Evolutionary conservation across 1,140 invertebrate genomes (phyloP).

Genomic region (Leucophenga varia): DNA sequence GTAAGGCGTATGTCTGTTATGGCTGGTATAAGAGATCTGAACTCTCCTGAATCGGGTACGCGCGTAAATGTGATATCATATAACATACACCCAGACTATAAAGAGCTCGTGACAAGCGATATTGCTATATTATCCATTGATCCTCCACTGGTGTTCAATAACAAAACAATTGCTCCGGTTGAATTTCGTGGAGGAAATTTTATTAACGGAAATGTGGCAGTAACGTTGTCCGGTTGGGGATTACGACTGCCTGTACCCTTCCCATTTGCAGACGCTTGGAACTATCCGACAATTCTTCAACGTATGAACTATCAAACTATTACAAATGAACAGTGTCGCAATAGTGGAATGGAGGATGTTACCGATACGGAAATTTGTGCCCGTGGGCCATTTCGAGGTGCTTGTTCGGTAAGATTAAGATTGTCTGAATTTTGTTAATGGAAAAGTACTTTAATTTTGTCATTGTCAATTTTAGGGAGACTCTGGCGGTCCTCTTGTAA

Average conservation of each 20-base stretch:
- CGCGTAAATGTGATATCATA: conserved; percentile 27
- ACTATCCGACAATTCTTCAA: conserved; percentile 38
- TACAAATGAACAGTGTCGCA: conserved; percentile 33
- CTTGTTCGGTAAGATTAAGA: conserved; percentile 40
- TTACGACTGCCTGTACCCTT: conserved; percentile 30
- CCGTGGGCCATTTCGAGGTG: conserved; percentile 54
- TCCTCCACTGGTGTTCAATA: conserved; percentile 29
- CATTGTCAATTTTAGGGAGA: conserved; percentile 61
- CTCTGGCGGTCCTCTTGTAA: conserved; percentile 69
- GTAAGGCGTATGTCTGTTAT: conserved; percentile 48
- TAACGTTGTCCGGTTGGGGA: conserved; percentile 51
- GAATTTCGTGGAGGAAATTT: conserved; percentile 17
- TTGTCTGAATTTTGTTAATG: not conserved
- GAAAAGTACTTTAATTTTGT: not conserved
- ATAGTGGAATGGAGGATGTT: conserved; percentile 36
- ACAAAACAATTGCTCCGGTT: conserved; percentile 28
- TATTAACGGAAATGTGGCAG: conserved; percentile 28
- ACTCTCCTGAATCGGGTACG: conserved; percentile 39
- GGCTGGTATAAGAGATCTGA: conserved; percentile 56
- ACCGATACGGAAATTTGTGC: conserved; percentile 58
- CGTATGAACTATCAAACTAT: conserved; percentile 43
- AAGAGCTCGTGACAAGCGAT: conserved; percentile 40
- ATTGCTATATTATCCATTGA: conserved; percentile 41
- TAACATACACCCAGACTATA: conserved; percentile 41
- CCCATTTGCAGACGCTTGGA: conserved; percentile 31